Evolutionary conservation across 2,797 vertebrate species (phyloP).

Genomic region (Tragelaphus oryx): DNA sequence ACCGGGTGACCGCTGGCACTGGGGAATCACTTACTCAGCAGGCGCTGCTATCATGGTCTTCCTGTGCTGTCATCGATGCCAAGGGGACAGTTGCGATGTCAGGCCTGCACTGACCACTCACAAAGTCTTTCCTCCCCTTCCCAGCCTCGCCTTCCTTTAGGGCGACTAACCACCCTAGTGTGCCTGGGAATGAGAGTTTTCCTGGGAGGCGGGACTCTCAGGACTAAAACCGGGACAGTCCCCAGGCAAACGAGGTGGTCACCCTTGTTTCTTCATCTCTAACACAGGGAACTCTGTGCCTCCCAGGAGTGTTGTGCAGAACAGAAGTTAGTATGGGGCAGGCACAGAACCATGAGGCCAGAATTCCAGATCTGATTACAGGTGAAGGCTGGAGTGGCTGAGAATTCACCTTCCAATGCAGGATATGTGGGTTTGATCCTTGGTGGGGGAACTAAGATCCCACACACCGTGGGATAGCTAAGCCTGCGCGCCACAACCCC

Average conservation of each 20-base stretch:
- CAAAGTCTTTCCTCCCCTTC: neutral
- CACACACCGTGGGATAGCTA: neutral
- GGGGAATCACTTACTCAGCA: neutral
- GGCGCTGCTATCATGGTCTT: neutral
- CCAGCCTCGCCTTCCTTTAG: neutral
- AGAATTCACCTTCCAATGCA: neutral
- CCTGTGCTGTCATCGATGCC: accelerated
- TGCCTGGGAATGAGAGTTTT: neutral
- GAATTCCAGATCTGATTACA: neutral
- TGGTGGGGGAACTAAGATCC: neutral
- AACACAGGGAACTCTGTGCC: accelerated
- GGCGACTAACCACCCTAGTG: neutral
- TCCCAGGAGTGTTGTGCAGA: neutral
- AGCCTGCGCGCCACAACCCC: neutral
- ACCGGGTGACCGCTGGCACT: neutral
- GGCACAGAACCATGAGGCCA: neutral
- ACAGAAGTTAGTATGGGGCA: neutral
- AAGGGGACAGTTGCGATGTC: neutral
- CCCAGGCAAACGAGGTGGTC: neutral
- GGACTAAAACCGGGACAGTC: neutral
- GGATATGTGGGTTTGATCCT: neutral
- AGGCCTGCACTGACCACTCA: neutral
- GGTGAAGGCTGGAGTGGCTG: neutral
- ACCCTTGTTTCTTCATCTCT: neutral
- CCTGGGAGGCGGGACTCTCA: accelerated